Percentiles rank a stretch among this genome's conserved stretches.
phyloP scores from a whole-genome alignment of 2,113 vertebrate species.

The Stictonetta naevosa region DNA sequence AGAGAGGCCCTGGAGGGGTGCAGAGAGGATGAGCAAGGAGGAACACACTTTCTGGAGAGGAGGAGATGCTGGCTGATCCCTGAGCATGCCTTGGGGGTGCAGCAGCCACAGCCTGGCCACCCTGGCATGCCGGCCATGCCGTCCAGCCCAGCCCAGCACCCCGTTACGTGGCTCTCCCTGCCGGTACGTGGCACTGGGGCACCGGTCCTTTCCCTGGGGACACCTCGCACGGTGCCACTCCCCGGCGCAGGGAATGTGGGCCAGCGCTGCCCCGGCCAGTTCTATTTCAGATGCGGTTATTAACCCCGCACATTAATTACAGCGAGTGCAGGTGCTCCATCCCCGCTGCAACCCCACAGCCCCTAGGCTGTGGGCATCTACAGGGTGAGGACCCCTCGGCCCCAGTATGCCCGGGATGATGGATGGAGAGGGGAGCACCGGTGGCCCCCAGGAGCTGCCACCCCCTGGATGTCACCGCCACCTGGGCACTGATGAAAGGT shows the following conservation, averaged over 20 bases:
- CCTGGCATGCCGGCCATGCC: background rate
- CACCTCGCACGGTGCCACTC: background rate
- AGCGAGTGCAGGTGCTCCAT: background rate
- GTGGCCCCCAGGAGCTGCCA: background rate
- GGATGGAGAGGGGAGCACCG: background rate
- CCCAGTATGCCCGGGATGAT: background rate
- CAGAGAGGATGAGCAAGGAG: background rate
- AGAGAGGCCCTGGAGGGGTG: rapidly evolving
- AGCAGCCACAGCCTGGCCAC: background rate
- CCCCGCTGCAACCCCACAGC: background rate
- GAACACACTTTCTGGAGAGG: background rate
- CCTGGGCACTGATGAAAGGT: constrained; percentile 14
- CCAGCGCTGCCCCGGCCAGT: constrained; percentile 11
- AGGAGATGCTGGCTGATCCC: background rate
- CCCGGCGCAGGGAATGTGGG: background rate
- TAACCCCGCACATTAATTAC: background rate
- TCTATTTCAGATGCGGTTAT: background rate
- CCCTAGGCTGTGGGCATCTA: no score
- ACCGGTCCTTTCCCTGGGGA: constrained; percentile 23
- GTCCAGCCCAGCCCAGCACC: background rate
- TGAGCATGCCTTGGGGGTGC: rapidly evolving
- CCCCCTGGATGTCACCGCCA: background rate
- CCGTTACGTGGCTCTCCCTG: background rate
- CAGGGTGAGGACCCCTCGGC: background rate
- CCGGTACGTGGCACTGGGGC: rapidly evolving